Evolutionary conservation across 2,113 vertebrate genomes (phyloP), one percentile per base, ranked within the genome.

Genomic region (Eidolon helvum): DNA sequence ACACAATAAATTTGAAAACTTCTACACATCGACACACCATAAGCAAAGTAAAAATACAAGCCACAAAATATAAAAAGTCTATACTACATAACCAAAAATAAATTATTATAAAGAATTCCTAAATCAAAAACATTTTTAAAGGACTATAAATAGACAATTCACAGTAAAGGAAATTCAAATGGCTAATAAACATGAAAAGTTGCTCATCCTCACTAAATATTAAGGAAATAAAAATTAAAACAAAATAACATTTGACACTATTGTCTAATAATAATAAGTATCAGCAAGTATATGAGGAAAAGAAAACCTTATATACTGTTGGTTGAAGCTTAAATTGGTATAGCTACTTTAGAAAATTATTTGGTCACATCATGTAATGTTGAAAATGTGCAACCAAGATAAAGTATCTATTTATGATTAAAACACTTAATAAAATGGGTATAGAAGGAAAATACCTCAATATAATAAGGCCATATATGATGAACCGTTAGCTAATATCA

Each of bases 151-250:
- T 40, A 90, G 26, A 19, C 10, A 85, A 75, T 48, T 87, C 33
- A 74, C n/a, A 92, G 72, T 57, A 92, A 90, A 95, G 16, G 16
- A 93, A 95, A 75, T 57, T 10, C 28, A 94, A 91, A 66, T 69
- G 45, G 18, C 28, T 43, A 94, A 88, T 30, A 89, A 95, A 91
- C 12, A 59, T 21, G 10, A 72, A 91, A 93, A 16, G 7, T 45
- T 82, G 38, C 22, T 77, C 26, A 55, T 85, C 22, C n/a, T 86
- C 53, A 78, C 19, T 89, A 79, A 91, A 68, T 74, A 21, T 71
- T 82, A 87, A 40, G 5, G 28, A 93, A 96, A 85, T 69, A 6
- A 28, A 96, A 77, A 71, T 72, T 89, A 59, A 88, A 96, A 65
- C 22, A 79, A 96, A 97, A 26, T 69, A 50, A 85, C n/a, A 79